Conservation (phyloP, 1,140 invertebrate species). For the Brachystomella parvula region DNA sequence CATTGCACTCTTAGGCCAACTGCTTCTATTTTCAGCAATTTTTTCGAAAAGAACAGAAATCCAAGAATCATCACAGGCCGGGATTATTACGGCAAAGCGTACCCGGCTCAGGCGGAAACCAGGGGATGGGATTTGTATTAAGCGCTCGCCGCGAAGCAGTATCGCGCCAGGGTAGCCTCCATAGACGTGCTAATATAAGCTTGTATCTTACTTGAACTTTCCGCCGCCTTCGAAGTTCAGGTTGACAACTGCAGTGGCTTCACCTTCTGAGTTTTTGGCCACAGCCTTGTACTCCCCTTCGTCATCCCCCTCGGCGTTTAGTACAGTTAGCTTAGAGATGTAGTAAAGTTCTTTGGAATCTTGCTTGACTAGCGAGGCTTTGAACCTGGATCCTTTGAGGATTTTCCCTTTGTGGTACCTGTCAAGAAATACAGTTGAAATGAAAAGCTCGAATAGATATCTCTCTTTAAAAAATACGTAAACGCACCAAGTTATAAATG, state of each 20-base stretch:
- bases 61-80: too few species aligned
- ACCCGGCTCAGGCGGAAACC: too few species aligned
- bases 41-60: too few species aligned
- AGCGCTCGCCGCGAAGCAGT: too few species aligned
- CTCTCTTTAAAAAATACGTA: not conserved
- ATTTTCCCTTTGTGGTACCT: conserved; percentile 78
- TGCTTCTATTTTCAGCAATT: too few species aligned
- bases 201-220: conserved; percentile 64
- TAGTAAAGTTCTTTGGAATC: conserved; percentile 82
- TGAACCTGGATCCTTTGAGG: conserved; percentile 67
- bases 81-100: too few species aligned
- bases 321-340: conserved; percentile 73
- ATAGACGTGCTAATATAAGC: not conserved
- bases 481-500: conserved; percentile 81
- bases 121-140: too few species aligned
- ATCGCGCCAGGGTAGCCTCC: too few species aligned
- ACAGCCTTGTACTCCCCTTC: conserved; percentile 87
- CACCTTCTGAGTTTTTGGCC: conserved; percentile 84
- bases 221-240: conserved; percentile 86
- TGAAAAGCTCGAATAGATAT: too few species aligned
- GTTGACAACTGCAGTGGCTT: conserved; percentile 88
- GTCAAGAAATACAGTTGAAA: conserved; percentile 14
- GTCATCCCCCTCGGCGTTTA: conserved; percentile 71
- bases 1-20: too few species aligned
- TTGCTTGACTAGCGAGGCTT: conserved; percentile 58